Conservation (phyloP, 1,140 invertebrate genomes). For the Zaprionus gabonicus region DNA sequence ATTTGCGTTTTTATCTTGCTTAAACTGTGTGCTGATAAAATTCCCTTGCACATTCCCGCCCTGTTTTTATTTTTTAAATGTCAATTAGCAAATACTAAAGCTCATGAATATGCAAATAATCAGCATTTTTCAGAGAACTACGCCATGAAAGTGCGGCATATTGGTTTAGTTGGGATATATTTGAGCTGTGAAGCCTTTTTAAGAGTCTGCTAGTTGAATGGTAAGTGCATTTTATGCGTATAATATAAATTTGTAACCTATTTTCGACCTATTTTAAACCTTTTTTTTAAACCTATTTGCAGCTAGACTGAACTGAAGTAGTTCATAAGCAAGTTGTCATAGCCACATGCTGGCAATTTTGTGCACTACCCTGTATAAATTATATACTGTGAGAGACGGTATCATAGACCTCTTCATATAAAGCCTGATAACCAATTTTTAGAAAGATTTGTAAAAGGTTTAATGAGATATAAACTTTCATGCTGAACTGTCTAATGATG, state of each 20-base stretch:
- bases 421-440: background rate
- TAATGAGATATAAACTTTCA: background rate
- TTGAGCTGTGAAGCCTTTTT: background rate
- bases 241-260: background rate
- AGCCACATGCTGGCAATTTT: background rate
- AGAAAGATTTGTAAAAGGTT: background rate
- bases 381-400: background rate
- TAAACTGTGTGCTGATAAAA: constrained; percentile 38
- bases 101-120: constrained; percentile 80
- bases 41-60: constrained; percentile 29
- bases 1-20: constrained; percentile 63
- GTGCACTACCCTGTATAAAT: background rate
- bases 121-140: constrained; percentile 38
- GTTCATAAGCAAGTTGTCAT: background rate
- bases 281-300: background rate
- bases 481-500: background rate
- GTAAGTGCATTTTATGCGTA: background rate
- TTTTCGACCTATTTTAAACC: no score
- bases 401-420: background rate
- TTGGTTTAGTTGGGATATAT: background rate
- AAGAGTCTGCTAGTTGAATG: background rate
- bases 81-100: constrained; percentile 81
- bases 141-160: constrained; percentile 13
- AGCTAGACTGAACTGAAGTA: background rate
- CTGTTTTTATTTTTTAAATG: constrained; percentile 62